Evolutionary conservation across 2,888 invertebrate species (phyloP).

Genomic region (Chrysotoxum bicinctum): DNA sequence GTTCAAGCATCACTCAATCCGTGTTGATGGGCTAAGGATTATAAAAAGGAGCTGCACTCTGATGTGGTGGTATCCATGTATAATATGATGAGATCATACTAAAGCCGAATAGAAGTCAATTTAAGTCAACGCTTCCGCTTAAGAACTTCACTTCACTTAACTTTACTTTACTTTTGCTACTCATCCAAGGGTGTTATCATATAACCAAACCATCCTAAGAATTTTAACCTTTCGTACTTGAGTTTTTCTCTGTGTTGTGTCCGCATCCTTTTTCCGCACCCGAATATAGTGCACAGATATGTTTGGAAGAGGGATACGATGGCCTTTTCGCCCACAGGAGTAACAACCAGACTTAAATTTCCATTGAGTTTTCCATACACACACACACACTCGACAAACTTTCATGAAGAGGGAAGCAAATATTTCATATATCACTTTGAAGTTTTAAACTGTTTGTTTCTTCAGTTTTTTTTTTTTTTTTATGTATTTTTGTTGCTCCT

Average conservation of each 20-base stretch:
- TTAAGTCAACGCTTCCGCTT: slow-evolving; percentile 24
- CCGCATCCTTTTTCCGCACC: neutral
- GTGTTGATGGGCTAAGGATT: slow-evolving; percentile 17
- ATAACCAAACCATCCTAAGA: neutral
- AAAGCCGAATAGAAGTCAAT: slow-evolving; percentile 26
- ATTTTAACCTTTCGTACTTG: slow-evolving; percentile 15
- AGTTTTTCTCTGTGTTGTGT: neutral
- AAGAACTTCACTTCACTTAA: slow-evolving; percentile 5
- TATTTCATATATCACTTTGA: slow-evolving; percentile 19
- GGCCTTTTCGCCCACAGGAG: neutral
- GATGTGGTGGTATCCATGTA: slow-evolving; percentile 10
- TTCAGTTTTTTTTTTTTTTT: neutral
- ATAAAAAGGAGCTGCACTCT: slow-evolving; percentile 8
- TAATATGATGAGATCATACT: slow-evolving; percentile 17
- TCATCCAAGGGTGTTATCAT: neutral
- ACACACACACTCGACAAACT: neutral
- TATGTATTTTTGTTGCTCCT: neutral
- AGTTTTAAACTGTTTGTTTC: slow-evolving; percentile 12
- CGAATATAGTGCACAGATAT: neutral
- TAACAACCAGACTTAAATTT: slow-evolving; percentile 6
- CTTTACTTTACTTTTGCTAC: neutral
- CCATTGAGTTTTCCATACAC: neutral
- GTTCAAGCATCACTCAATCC: slow-evolving; percentile 34
- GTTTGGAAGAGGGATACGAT: neutral
- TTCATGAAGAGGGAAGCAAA: slow-evolving; percentile 8